Evolutionary conservation across 2,888 invertebrate genomes (phyloP), one percentile per base, ranked within the genome.

Genomic region (Selenia dentaria): DNA sequence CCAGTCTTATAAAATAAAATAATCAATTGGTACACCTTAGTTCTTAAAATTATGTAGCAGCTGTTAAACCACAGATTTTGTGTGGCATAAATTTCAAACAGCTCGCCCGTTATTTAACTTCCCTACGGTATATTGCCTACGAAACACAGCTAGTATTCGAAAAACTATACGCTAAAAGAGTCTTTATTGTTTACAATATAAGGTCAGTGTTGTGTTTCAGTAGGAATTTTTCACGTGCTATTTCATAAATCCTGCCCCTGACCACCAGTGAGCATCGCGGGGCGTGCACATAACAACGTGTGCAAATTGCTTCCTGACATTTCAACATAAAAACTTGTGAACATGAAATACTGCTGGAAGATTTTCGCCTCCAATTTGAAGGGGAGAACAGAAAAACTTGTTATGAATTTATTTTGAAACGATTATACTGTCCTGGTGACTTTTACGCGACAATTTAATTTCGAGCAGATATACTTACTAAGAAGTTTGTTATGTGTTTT

Each of bases 1-100:
- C n/a, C n/a, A n/a, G n/a, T n/a, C n/a, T n/a, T n/a, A n/a, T n/a
- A n/a, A n/a, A n/a, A n/a, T n/a, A n/a, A n/a, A n/a, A n/a, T n/a
- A n/a, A n/a, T n/a, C n/a, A n/a, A n/a, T n/a, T 16, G 16, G 16
- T 16, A 67, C 56, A 62, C 62, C n/a, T n/a, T n/a, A n/a, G n/a
- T n/a, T n/a, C n/a, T n/a, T n/a, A n/a, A n/a, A n/a, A n/a, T n/a
- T 16, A 67, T 55, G 63, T 62, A 66, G 59, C 52, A 45, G 60
- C 67, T 68, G 66, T 67, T 66, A 70, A 62, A 43, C 54, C 53
- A 70, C 74, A 74, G 75, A 73, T 74, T 75, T 70, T 47, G 62
- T 56, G 53, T 62, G 66, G 65, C 71, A 74, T 76, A 76, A 75
- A 77, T 78, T 70, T 67, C 67, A 59, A 63, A 54, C 65, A 63